Conservation (phyloP, 2,888 invertebrate species). For the Rugalucina vietnamica region DNA sequence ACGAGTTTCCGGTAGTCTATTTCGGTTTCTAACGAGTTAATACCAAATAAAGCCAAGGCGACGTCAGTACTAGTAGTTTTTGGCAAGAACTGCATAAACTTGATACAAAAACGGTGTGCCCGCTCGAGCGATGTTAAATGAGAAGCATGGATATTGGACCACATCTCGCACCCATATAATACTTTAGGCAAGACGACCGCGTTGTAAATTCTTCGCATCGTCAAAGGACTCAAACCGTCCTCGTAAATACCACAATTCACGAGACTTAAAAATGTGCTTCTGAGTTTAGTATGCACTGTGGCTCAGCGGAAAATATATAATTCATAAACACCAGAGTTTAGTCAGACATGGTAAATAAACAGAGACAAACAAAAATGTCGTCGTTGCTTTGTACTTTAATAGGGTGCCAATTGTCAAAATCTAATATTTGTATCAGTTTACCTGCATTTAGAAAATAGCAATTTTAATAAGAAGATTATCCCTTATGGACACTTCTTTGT, state of each 20-base stretch:
- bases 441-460: no score
- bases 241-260: background rate
- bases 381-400: no score
- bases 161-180: slow-evolving; percentile 10
- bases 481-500: no score
- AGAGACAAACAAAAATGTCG: no score
- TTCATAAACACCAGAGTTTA: no score
- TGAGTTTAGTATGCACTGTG: no score
- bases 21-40: background rate
- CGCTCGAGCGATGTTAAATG: background rate
- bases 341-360: no score
- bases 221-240: no score
- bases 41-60: background rate
- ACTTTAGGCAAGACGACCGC: background rate
- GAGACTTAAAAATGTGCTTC: background rate
- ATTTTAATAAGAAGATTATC: no score
- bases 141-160: background rate
- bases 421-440: no score
- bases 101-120: background rate
- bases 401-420: no score
- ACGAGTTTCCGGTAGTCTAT: background rate
- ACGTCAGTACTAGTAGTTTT: background rate
- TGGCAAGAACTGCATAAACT: background rate
- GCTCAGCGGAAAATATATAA: no score
- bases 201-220: background rate